Conservation (phyloP, 2,888 invertebrate species). For the Drosophila picticornis region DNA sequence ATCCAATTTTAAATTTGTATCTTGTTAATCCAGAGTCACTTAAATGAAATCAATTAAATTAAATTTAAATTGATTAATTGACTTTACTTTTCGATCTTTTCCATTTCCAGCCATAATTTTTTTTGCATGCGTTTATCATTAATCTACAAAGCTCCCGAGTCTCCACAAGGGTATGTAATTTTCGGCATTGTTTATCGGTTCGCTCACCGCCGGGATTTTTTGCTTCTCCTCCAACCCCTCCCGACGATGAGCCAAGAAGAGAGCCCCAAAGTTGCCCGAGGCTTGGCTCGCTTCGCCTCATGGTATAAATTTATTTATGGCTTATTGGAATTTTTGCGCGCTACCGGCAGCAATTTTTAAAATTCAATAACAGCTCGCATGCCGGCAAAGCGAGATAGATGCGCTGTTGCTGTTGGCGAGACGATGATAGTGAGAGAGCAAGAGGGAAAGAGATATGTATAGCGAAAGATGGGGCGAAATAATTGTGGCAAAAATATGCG, state of each 20-base stretch:
- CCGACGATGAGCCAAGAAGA: conserved; percentile 50
- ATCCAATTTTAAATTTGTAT: not conserved
- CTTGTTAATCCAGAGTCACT: not conserved
- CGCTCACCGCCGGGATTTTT: conserved; percentile 41
- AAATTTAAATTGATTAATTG: not conserved
- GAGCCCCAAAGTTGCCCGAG: conserved; percentile 63
- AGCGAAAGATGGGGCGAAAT: conserved; percentile 47
- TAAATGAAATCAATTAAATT: not conserved
- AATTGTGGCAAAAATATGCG: conserved; percentile 65
- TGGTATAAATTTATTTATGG: conserved; percentile 82
- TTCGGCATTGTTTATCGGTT: conserved; percentile 48
- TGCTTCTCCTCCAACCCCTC: conserved; percentile 20
- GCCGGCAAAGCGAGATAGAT: conserved; percentile 51
- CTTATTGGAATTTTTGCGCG: conserved; percentile 80
- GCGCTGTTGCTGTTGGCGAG: conserved; percentile 2
- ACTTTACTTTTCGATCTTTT: not conserved
- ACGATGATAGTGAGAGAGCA: conserved; percentile 3
- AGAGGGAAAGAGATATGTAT: not conserved
- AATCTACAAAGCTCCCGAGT: not conserved
- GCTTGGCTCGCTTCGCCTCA: conserved; percentile 78
- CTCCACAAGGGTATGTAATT: conserved; percentile 37
- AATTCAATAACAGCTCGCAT: conserved; percentile 73
- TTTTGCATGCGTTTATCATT: conserved; percentile 8
- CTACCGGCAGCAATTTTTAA: conserved; percentile 78
- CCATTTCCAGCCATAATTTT: not conserved